Percentiles rank a stretch among this genome's conserved stretches.
These are phyloP conservation scores for Megaptera novaeangliae DNA, from an alignment of 2,113 vertebrate species.

Conservation along the genomic window DNA sequence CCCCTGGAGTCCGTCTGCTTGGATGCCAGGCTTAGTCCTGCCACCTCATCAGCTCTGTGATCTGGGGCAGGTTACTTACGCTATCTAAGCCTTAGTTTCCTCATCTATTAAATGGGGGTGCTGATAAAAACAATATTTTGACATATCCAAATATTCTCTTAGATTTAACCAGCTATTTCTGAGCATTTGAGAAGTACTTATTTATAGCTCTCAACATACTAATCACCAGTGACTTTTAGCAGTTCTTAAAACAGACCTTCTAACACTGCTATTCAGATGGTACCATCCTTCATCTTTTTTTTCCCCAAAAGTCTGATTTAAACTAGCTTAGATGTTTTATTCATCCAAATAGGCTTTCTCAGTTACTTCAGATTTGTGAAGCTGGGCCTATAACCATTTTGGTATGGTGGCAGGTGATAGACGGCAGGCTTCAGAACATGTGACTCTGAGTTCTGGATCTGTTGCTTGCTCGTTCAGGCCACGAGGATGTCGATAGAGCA, in stretches of 20 bases:
- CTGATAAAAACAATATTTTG: neutral
- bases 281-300: neutral
- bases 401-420: neutral
- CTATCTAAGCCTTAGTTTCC: neutral
- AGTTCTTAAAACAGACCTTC: neutral
- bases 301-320: neutral
- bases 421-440: neutral
- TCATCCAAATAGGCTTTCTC: neutral
- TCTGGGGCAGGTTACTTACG: neutral
- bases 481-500: neutral
- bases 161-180: neutral
- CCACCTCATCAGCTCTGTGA: neutral
- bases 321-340: neutral
- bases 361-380: neutral
- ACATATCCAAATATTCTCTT: neutral
- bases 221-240: neutral
- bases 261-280: neutral
- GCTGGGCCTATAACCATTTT: neutral
- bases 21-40: neutral
- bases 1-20: neutral
- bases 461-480: neutral
- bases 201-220: neutral
- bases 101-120: neutral
- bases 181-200: neutral
- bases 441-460: neutral